Conservation (phyloP, 2,888 invertebrate species). For the Blomia tropicalis region DNA sequence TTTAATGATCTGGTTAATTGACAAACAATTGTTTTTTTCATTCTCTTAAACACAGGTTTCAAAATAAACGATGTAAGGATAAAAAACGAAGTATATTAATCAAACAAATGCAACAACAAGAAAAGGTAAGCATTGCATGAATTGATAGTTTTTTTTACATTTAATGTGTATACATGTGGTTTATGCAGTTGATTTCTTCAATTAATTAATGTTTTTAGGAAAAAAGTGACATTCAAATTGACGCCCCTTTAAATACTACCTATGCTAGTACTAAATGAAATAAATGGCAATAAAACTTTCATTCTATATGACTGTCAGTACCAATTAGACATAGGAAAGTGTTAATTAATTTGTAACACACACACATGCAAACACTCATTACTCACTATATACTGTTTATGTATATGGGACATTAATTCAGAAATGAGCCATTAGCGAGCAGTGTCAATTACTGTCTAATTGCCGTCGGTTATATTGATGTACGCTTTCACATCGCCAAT, state of each 20-base stretch:
- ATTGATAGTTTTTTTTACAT: neutral
- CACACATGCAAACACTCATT: neutral
- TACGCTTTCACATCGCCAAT: no score
- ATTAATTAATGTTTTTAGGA: no score
- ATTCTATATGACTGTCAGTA: no score
- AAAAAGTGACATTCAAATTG: no score
- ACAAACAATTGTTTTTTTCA: neutral
- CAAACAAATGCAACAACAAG: conserved; percentile 94
- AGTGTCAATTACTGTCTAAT: conserved; percentile 3
- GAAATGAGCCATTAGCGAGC: neutral
- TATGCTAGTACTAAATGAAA: neutral
- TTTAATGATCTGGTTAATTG: neutral
- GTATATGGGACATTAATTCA: neutral
- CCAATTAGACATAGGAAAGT: conserved; percentile 6
- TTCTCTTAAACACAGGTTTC: conserved; percentile 38
- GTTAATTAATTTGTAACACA: conserved; percentile 7
- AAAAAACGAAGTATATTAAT: conserved; percentile 90
- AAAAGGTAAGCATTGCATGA: conserved; percentile 54
- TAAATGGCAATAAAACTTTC: no score
- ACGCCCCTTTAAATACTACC: neutral
- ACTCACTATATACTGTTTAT: neutral
- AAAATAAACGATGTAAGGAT: conserved; percentile 93
- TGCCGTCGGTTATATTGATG: neutral
- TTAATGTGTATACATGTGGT: neutral
- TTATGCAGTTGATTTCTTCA: no score